Evolutionary conservation across 2,888 invertebrate species (phyloP), one percentile per base, ranked within the genome.

Genomic region (Tachina lurida): DNA sequence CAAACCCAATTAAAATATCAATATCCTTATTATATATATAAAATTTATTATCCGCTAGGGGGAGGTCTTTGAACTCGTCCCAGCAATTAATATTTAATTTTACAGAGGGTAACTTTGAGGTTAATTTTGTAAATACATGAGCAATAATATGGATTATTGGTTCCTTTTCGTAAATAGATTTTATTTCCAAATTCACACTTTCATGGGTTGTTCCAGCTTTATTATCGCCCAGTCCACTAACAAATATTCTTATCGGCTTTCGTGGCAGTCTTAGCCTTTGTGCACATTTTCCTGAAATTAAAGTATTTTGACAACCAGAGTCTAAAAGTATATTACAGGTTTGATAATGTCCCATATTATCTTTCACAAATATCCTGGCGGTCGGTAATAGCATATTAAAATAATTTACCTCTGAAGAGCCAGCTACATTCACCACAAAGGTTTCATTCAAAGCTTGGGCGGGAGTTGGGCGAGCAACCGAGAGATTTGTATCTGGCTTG

Each of bases 281-380:
- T 31, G 31, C 31, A 31, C 31, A 31, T 31, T 31, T 31, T 31
- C 31, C 52, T 41, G 68, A 49, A 12, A 78, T 43, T 52, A 73
- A n/a, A 56, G 67, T 73, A 22, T 80, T 73, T 31, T 31, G 31
- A 31, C 31, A 31, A 31, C 74, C 80, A n/a, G 80, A 81, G 39
- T 74, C 74, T 74, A 74, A 49, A 22, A 82, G 17, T n/a, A 71
- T 10, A 45, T 54, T 63, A 54, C 70, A 76, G 10, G 13, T 58
- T 82, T 82, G 82, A 49, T 76, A 70, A 63, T 62, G 56, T 63
- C 76, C 68, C 63, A 76, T 60, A 54, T 75, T 82, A 56, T 82
- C 75, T 65, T 49, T 63, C 15, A 47, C 76, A 10, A 76, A 31
- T n/a, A 75, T 65, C n/a, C 19, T 75, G 13, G 82, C 63, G 7